phyloP scores from a whole-genome alignment of 2,888 invertebrate species.

The Leptinotarsa rubiginosa region DNA sequence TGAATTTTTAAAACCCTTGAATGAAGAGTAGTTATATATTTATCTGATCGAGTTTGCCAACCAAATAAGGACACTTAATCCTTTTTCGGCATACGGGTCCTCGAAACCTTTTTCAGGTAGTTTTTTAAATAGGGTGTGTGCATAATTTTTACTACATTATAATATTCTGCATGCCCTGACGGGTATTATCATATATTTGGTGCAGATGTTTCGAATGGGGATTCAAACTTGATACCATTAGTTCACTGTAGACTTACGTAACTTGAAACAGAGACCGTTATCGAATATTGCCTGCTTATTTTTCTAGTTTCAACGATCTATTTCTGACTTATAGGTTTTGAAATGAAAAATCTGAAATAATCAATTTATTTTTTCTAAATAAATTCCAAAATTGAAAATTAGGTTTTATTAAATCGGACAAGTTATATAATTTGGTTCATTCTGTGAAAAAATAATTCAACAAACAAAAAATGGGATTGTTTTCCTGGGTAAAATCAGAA shows the following conservation, averaged over 20 bases:
- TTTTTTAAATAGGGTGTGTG: slow-evolving; percentile 43
- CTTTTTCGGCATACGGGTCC: slow-evolving; percentile 46
- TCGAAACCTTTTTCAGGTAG: slow-evolving; percentile 47
- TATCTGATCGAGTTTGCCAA: slow-evolving; percentile 55
- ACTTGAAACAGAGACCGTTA: slow-evolving; percentile 1
- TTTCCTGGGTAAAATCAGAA: too few relatives aligned
- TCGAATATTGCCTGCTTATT: slow-evolving; percentile 1
- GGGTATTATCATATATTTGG: slow-evolving; percentile 41
- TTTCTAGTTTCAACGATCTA: background rate
- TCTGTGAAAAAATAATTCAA: too few relatives aligned
- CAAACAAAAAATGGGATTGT: too few relatives aligned
- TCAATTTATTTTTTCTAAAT: too few relatives aligned
- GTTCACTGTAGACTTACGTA: slow-evolving; percentile 26
- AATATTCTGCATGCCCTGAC: slow-evolving; percentile 48
- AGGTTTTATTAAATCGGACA: too few relatives aligned
- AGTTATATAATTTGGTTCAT: too few relatives aligned
- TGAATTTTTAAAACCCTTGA: slow-evolving; percentile 49
- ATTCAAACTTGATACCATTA: slow-evolving; percentile 39
- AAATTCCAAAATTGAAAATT: too few relatives aligned
- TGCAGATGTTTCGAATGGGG: slow-evolving; percentile 47
- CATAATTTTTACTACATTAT: slow-evolving; percentile 47
- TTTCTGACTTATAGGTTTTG: background rate
- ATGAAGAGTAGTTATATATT: slow-evolving; percentile 49
- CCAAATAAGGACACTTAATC: slow-evolving; percentile 54
- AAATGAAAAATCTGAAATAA: background rate